Evolutionary conservation across 2,797 vertebrate species (phyloP), one percentile per base, ranked within the genome.

Genomic region (Gymnopithys bicolor): DNA sequence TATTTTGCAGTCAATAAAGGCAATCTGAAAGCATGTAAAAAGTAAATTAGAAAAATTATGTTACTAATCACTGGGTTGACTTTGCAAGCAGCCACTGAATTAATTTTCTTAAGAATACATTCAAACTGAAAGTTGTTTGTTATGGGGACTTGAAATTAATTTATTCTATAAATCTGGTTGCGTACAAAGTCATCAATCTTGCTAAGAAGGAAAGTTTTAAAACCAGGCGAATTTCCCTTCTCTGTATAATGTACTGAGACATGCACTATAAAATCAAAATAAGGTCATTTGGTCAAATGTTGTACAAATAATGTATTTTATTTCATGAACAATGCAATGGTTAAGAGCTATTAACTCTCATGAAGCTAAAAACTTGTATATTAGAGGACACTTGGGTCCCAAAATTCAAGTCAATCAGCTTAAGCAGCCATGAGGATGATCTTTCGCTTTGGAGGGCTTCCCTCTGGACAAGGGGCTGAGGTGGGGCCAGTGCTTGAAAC

Each of bases 221-320:
- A 68, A 48, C 3, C 18, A 58, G 33, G 48, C 10, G 25, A 79
- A 79, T 82, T 75, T 55, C 5, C 1, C 21, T 92, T 84, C 51
- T 87, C 13, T 27, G 6, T 46, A 8, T 32, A 46, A 88, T 11
- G 17, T 28, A 84, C 13, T 58, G 19, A 0, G 0, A 53, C 2
- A 5, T 11, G 32, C 39, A 62, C 13, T 59, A 19, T 71, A 64
- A 67, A 85, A 91, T 19, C 51, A 83, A 91, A 64, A 51, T 19
- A 58, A 33, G 24, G 18, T 39, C 30, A 49, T 88, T 78, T 1
- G 3, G 15, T 8, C 24, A 28, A 53, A 86, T 33, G 8, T 24
- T 75, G 28, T 55, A n/a, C 8, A 48, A 76, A 60, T 9, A 18
- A 22, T 27, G 13, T 25, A 73, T 56, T 9, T 45, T 75, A 10